Conservation (phyloP, 2,113 vertebrate species). For the Dryoscopus gambensis region DNA sequence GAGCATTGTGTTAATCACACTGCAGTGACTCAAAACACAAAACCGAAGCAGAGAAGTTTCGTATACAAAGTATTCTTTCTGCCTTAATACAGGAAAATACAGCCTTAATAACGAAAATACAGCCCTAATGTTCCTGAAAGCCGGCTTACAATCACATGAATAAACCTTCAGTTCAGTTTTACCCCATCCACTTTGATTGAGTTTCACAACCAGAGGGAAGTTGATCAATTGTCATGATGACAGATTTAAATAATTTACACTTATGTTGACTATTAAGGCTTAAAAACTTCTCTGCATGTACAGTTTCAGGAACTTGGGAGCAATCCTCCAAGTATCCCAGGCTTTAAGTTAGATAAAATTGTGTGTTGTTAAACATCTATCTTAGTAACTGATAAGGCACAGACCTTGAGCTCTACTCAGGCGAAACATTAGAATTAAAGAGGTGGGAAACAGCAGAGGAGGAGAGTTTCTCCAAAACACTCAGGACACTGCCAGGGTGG, state of each 20-base stretch:
- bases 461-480: neutral
- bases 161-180: neutral
- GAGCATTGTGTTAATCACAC: conserved; percentile 68
- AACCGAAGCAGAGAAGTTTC: conserved; percentile 53
- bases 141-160: conserved; percentile 15
- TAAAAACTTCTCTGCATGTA: neutral
- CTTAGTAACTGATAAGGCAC: neutral
- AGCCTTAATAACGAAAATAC: conserved; percentile 8
- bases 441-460: neutral
- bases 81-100: neutral
- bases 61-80: conserved; percentile 45
- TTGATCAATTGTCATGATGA: neutral
- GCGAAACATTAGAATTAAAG: neutral
- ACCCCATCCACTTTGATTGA: neutral
- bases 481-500: neutral
- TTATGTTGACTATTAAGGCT: neutral
- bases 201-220: neutral
- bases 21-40: conserved; percentile 65
- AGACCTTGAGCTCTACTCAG: neutral
- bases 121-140: conserved; percentile 5
- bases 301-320: neutral
- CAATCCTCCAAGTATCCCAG: neutral
- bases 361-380: neutral
- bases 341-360: neutral
- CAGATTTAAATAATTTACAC: neutral